These are phyloP conservation scores for Pteropus rufus DNA, from an alignment of 2,797 vertebrate species.

Conservation along the genomic window DNA sequence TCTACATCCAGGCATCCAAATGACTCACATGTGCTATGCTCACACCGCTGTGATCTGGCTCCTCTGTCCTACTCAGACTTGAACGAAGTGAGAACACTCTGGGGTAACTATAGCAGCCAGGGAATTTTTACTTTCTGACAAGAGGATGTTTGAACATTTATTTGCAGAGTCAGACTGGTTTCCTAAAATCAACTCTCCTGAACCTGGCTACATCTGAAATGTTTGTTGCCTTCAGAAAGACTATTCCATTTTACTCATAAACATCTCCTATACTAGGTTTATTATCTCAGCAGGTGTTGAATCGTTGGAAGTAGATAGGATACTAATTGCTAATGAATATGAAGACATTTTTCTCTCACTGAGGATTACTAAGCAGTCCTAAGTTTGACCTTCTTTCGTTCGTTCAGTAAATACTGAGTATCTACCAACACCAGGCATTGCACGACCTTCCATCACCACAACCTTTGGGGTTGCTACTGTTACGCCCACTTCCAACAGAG, in stretches of 20 bases:
- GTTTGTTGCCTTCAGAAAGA: background rate
- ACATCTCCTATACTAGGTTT: background rate
- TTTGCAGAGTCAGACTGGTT: background rate
- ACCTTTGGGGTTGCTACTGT: background rate
- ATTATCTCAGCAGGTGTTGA: background rate
- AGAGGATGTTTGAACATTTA: background rate
- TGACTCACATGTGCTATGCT: background rate
- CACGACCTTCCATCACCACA: background rate
- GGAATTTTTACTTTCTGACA: background rate
- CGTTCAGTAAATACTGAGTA: background rate
- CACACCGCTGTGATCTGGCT: fast-evolving
- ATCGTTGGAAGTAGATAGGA: background rate
- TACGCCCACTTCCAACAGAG: background rate
- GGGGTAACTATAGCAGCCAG: background rate
- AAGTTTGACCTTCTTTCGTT: background rate
- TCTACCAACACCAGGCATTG: background rate
- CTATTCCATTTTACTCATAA: background rate
- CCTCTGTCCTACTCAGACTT: background rate
- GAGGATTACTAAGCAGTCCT: background rate
- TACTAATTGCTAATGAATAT: background rate
- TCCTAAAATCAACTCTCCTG: background rate
- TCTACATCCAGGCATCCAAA: background rate
- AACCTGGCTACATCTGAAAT: background rate
- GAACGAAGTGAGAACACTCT: background rate
- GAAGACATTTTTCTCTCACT: background rate